Conservation (phyloP, 1,140 invertebrate species). For the Panulirus ornatus region DNA sequence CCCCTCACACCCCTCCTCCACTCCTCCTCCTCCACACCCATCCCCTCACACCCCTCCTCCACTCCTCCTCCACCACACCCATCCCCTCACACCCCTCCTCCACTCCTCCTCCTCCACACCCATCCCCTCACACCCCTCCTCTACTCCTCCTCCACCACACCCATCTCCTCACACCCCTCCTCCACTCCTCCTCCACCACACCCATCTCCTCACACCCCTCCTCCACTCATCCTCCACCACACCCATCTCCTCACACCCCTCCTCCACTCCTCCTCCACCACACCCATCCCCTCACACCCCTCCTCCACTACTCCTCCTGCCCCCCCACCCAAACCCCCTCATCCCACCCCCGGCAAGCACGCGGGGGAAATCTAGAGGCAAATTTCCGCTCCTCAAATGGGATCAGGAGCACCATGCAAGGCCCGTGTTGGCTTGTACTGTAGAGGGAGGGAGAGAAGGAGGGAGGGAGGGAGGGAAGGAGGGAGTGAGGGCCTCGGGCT, state of each 20-base stretch:
- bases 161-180: neutral
- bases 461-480: constrained; percentile 1
- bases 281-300: neutral
- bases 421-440: no score
- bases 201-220: neutral
- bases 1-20: neutral
- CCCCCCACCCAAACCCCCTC: neutral
- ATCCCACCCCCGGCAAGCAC: no score
- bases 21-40: neutral
- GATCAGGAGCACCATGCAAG: no score
- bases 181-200: neutral
- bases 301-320: neutral
- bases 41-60: neutral
- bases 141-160: neutral
- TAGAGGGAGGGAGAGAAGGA: neutral
- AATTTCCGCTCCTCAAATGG: no score
- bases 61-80: neutral
- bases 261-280: neutral
- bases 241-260: neutral
- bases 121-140: neutral
- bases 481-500: neutral
- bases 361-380: no score
- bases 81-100: no score
- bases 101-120: neutral
- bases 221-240: neutral